Percentiles rank a stretch among this genome's conserved stretches.
Evolutionary conservation across 2,888 invertebrate species (phyloP).

Genomic region (Lasioglossum zephyrum): DNA sequence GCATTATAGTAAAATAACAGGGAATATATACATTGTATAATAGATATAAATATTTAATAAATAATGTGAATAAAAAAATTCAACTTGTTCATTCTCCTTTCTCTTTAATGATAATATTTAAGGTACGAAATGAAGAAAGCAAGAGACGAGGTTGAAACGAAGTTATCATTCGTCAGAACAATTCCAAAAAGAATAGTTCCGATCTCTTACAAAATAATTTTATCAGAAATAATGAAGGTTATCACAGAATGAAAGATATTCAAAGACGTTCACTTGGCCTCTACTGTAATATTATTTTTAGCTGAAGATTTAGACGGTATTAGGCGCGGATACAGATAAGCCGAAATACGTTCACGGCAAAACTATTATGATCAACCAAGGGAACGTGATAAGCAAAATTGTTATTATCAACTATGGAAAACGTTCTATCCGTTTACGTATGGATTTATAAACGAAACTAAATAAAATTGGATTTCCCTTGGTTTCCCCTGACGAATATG

Average conservation of each 20-base stretch:
- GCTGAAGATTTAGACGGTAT: constrained; percentile 51
- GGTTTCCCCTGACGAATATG: neutral
- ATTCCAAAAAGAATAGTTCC: neutral
- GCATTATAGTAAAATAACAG: neutral
- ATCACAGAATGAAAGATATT: constrained; percentile 62
- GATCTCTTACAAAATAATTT: neutral
- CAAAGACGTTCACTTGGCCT: constrained; percentile 67
- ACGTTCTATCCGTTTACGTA: neutral
- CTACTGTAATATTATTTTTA: constrained; percentile 63
- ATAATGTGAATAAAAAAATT: neutral
- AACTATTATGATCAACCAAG: neutral
- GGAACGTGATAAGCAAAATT: neutral
- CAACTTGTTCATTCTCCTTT: neutral
- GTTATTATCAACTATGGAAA: neutral
- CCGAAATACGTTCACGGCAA: constrained; percentile 16
- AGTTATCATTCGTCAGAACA: neutral
- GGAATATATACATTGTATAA: neutral
- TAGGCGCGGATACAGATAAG: constrained; percentile 29
- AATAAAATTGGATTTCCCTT: neutral
- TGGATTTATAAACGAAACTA: neutral
- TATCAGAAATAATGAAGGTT: constrained; percentile 47
- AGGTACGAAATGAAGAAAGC: neutral
- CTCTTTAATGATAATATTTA: neutral
- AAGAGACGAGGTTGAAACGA: neutral
- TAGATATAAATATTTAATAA: neutral